Percentiles rank a stretch among this genome's conserved stretches.
These are phyloP conservation scores for Brenthis hecate DNA, from an alignment of 2,888 invertebrate genomes.

Conservation along the genomic window DNA sequence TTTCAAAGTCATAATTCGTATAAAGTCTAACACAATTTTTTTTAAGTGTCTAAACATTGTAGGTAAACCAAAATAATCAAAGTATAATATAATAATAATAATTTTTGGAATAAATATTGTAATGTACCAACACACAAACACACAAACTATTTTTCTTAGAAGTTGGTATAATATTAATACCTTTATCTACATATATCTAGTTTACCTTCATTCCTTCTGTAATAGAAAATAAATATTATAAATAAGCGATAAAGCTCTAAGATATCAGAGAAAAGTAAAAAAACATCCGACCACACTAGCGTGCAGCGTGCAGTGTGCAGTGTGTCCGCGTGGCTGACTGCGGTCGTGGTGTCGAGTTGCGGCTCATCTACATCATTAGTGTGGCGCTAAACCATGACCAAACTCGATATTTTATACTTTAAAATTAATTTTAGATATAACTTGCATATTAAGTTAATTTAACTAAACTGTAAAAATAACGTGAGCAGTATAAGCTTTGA, in stretches of 20 bases:
- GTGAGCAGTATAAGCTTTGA: no score
- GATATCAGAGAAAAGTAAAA: conserved; percentile 27
- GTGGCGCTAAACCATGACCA: conserved; percentile 24
- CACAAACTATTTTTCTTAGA: no score
- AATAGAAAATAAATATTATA: conserved; percentile 16
- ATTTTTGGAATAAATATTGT: no score
- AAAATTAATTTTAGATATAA: not conserved
- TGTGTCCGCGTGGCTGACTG: conserved; percentile 39
- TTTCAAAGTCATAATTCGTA: no score
- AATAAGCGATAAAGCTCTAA: conserved; percentile 25
- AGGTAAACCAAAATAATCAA: no score
- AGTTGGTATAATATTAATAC: not conserved
- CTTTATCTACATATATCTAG: not conserved
- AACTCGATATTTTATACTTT: conserved; percentile 13
- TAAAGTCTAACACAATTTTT: no score
- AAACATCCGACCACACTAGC: conserved; percentile 22
- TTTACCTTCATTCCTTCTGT: conserved; percentile 1
- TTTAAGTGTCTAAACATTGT: no score
- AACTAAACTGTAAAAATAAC: no score
- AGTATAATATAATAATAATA: no score
- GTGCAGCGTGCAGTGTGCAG: conserved; percentile 18
- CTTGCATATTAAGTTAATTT: not conserved
- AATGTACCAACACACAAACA: no score
- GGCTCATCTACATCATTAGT: conserved; percentile 35
- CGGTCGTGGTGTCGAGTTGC: conserved; percentile 36